phyloP scores from a whole-genome alignment of 2,113 vertebrate genomes.

The Dunckerocampus dactyliophorus region DNA sequence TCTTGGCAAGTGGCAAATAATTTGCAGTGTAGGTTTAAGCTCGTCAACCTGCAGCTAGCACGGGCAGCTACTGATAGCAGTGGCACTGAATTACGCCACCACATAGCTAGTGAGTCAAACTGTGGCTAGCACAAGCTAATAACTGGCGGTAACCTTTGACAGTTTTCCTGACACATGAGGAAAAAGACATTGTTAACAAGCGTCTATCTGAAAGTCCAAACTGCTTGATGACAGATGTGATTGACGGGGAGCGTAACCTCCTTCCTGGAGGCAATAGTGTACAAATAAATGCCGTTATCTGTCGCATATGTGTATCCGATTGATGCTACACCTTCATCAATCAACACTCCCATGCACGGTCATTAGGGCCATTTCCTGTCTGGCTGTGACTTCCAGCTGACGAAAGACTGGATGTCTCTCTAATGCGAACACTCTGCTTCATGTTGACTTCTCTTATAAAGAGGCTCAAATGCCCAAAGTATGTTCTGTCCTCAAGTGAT shows the following conservation, averaged over 20 bases:
- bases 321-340: neutral
- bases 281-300: constrained; percentile 4
- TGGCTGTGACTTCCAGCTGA: neutral
- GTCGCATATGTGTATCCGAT: neutral
- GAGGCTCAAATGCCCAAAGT: neutral
- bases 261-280: neutral
- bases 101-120: too few species aligned
- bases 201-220: too few species aligned
- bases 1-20: too few species aligned
- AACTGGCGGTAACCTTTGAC: too few species aligned
- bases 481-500: constrained; percentile 20
- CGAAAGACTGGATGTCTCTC: constrained; percentile 2
- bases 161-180: too few species aligned
- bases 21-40: too few species aligned
- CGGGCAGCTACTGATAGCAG: too few species aligned
- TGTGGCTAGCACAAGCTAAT: too few species aligned
- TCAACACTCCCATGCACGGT: neutral
- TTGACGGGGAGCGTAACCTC: neutral
- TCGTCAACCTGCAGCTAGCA: too few species aligned
- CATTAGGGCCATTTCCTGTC: constrained; percentile 8
- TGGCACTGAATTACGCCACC: too few species aligned
- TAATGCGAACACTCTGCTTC: neutral
- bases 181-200: too few species aligned
- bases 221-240: too few species aligned
- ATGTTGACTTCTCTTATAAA: neutral